Conservation (phyloP, 30 jellyfish, hydroid and myxozoan genomes). For the Pseudorhiza aurosa region DNA sequence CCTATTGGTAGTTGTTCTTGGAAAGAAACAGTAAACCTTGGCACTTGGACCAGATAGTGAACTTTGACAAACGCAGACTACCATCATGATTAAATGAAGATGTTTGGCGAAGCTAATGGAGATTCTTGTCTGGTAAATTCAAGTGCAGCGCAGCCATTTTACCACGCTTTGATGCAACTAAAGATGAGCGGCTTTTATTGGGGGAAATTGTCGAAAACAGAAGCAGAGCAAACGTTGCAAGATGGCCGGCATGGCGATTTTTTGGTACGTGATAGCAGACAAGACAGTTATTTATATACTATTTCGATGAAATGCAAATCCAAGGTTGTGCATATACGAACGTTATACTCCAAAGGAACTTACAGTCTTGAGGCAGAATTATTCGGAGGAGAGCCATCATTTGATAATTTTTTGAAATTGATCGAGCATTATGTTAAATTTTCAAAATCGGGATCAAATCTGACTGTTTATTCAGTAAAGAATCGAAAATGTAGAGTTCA, state of each 20-base stretch:
- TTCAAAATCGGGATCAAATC: neutral
- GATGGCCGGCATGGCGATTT: constrained; percentile 25
- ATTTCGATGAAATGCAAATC: constrained; percentile 26
- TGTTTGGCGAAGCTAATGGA: constrained; percentile 5
- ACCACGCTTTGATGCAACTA: neutral
- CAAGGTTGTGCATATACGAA: constrained; percentile 31
- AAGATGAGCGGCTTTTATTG: constrained; percentile 59
- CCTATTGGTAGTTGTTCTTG: no score
- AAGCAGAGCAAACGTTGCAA: constrained; percentile 26
- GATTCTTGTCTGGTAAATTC: neutral
- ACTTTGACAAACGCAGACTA: neutral
- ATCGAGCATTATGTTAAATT: constrained; percentile 21
- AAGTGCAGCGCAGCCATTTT: neutral
- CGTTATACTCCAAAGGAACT: constrained; percentile 19
- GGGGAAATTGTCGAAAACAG: constrained; percentile 20
- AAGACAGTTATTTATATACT: constrained; percentile 6
- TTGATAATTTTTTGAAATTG: constrained; percentile 16
- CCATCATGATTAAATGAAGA: constrained; percentile 22
- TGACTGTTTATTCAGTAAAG: constrained; percentile 5
- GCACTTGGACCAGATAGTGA: neutral
- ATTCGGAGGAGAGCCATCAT: constrained; percentile 11
- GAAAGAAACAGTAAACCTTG: no score
- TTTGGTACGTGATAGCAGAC: constrained; percentile 46
- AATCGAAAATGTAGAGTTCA: neutral
- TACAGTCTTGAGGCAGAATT: constrained; percentile 50